Conservation (phyloP, 2,113 vertebrate genomes). For the Hippocampus barbouri region DNA sequence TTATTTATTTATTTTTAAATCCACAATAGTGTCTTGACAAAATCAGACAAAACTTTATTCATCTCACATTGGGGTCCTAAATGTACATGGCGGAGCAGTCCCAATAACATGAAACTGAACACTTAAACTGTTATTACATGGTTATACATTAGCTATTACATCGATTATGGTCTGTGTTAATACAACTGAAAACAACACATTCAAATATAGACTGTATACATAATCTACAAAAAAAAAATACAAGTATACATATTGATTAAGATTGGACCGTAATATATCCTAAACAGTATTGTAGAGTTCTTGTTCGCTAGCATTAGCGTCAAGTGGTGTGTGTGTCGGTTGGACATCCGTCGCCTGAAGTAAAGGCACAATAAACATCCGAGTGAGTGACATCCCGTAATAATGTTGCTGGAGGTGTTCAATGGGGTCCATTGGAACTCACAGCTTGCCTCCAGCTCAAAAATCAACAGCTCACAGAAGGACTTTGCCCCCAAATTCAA, state of each 20-base stretch:
- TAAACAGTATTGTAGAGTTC: background rate
- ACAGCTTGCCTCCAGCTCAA: constrained; percentile 73
- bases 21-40: background rate
- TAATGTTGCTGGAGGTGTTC: constrained; percentile 10
- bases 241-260: too few relatives aligned
- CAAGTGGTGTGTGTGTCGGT: background rate
- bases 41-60: background rate
- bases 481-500: constrained; percentile 78
- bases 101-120: too few relatives aligned
- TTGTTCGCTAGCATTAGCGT: background rate
- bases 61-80: background rate
- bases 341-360: too few relatives aligned
- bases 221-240: too few relatives aligned
- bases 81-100: too few relatives aligned
- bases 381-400: background rate
- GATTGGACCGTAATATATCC: background rate
- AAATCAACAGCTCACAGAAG: constrained; percentile 77
- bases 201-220: too few relatives aligned
- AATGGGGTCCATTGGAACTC: constrained; percentile 61
- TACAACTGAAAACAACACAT: background rate
- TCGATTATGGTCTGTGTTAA: too few relatives aligned
- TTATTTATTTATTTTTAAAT: constrained; percentile 33
- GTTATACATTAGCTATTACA: too few relatives aligned
- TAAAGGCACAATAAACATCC: background rate
- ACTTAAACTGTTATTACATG: too few relatives aligned